These are phyloP conservation scores for Yponomeuta malinellus DNA, from an alignment of 2,888 invertebrate genomes.

Conservation along the genomic window DNA sequence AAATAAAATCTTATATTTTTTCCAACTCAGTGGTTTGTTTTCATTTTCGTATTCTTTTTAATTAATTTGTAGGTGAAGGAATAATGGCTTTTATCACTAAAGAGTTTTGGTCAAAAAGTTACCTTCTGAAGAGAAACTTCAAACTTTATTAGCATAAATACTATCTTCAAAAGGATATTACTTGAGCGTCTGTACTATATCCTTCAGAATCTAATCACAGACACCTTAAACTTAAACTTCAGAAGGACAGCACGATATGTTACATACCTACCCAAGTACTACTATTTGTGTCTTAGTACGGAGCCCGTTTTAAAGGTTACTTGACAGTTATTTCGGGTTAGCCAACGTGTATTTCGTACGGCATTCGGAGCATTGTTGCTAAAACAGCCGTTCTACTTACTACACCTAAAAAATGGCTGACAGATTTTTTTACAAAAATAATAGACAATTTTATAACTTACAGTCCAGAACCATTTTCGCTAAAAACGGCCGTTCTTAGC, in stretches of 20 bases:
- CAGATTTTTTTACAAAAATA: too few relatives aligned
- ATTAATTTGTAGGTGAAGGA: neutral
- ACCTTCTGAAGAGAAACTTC: neutral
- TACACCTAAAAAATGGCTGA: too few relatives aligned
- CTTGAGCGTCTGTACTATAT: neutral
- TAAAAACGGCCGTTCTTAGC: too few relatives aligned
- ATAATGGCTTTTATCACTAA: neutral
- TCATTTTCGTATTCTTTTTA: neutral
- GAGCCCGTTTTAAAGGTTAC: too few relatives aligned
- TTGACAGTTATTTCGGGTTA: too few relatives aligned
- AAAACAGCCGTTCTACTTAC: too few relatives aligned
- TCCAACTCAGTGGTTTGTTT: neutral
- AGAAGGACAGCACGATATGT: neutral
- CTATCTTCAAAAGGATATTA: neutral
- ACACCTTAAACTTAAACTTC: neutral
- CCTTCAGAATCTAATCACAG: neutral
- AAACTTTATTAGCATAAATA: neutral
- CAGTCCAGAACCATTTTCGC: too few relatives aligned
- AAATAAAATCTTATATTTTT: neutral
- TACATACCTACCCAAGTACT: too few relatives aligned
- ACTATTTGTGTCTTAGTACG: too few relatives aligned
- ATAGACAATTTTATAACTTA: too few relatives aligned
- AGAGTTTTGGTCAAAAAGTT: neutral
- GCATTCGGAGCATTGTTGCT: too few relatives aligned
- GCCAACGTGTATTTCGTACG: too few relatives aligned